Evolutionary conservation across 2,888 invertebrate genomes (phyloP), one percentile per base, ranked within the genome.

Genomic region (Choristoneura rosaceana): DNA sequence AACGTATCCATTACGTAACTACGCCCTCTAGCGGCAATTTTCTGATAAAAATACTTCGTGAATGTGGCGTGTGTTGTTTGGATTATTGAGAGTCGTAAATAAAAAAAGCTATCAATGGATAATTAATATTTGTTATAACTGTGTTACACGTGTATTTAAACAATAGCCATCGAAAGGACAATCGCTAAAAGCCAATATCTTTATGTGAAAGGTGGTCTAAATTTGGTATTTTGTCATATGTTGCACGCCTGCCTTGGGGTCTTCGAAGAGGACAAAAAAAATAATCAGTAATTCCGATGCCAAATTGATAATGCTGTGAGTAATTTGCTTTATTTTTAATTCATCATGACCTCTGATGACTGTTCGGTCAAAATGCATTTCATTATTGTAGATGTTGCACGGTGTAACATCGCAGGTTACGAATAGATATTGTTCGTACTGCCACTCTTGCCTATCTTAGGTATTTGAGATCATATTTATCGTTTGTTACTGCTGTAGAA

Each of bases 1-100:
- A 71, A 71, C 71, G 66, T 34, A 50, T 59, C 73, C 69, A 58
- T 73, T 64, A 58, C 73, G 50, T 69, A 73, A 64, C 34, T 64
- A 73, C 87, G 93, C 88, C 92, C 88, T 83, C 93, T 93, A 79
- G 87, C 84, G 93, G 81, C 76, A 88, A 87, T 87, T 86, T 89
- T 84, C 78, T 85, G 78, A 84, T 81, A 81, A 86, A 90, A 89
- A 87, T 90, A 90, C 87, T 90, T 91, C 90, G 92, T 92, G 94
- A 94, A 94, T 94, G 94, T 94, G 94, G 94, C 94, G 94, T 94
- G 94, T 94, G 94, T 94, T 94, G 94, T 94, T 94, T 94, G 92
- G 90, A 86, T 86, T 88, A 86, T 87, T 87, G 86, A 84, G 89
- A 93, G 87, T 92, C 92, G 93, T 94, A 94, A 93, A 93, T 93